Evolutionary conservation across 53 echinoderm and acorn worm genomes (phyloP).

Genomic region (Crossaster papposus): DNA sequence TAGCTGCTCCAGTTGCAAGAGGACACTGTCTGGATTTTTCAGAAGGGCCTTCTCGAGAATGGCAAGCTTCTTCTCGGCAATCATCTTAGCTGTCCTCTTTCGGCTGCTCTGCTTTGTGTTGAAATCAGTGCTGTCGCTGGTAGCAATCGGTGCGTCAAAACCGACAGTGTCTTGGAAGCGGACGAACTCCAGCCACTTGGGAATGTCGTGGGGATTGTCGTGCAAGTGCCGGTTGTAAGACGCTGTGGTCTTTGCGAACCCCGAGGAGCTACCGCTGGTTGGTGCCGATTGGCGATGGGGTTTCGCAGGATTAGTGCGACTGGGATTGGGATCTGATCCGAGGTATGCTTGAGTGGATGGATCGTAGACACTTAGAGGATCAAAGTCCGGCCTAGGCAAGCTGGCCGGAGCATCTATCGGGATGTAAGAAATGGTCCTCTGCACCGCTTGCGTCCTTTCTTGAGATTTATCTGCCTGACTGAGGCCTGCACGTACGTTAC

Average conservation of each 20-base stretch:
- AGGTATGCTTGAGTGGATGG: conserved; percentile 60
- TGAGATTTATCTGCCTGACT: background rate
- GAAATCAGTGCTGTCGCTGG: background rate
- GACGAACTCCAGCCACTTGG: conserved; percentile 83
- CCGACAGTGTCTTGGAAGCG: conserved; percentile 81
- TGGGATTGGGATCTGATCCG: conserved; percentile 1
- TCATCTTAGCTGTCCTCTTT: conserved; percentile 51
- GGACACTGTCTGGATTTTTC: conserved; percentile 70
- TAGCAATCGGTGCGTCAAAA: background rate
- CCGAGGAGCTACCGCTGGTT: conserved; percentile 1
- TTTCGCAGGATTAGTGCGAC: background rate
- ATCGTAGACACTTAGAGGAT: conserved; percentile 79
- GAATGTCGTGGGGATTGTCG: conserved; percentile 79
- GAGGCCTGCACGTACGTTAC: too few relatives aligned
- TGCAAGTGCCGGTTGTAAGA: conserved; percentile 76
- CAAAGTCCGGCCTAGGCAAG: conserved; percentile 41
- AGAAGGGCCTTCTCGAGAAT: conserved; percentile 88
- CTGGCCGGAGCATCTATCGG: conserved; percentile 24
- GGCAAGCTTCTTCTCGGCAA: conserved; percentile 81
- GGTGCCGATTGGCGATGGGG: background rate
- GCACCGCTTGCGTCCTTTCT: background rate
- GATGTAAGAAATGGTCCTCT: conserved; percentile 49
- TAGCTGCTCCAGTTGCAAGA: conserved; percentile 78
- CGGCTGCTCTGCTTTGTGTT: conserved; percentile 38
- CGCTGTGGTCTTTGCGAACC: conserved; percentile 54